Base-by-base conservation (phyloP, 2,797 vertebrate species). In the Capromys pilorides region DNA sequence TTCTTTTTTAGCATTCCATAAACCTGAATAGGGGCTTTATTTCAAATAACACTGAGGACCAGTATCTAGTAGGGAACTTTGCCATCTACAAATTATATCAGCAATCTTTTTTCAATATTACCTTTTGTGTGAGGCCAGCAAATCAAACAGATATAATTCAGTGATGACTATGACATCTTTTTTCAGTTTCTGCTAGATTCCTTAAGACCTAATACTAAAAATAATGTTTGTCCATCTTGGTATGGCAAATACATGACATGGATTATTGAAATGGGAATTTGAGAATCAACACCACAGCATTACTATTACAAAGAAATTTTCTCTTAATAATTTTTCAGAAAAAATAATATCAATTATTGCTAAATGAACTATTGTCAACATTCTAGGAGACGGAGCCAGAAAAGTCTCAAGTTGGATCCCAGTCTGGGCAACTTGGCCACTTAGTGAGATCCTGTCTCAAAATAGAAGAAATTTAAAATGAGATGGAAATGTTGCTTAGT, bases 111-210 rank as follows among this genome's bases (percentile, higher is more conserved):
- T 79, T 89, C 66, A 87, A 6, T 95, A 54, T 81, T 57, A 88
- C 13, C 79, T 93, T 92, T 8, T 75, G 75, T 41, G 80, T 94
- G 73, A 93, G 88, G 92, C 77, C 61, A 94, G 66, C 80, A 62
- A 59, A 7, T 83, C 26, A 88, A 18, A 75, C 2, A 83, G 26
- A 69, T 21, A 69, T 5, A 89, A 49, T 78, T 67, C 10, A 45
- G 62, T 54, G 69, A 85, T 85, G 6, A 0, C 80, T 93, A 84
- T 54, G 21, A 21, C 73, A n/a, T 90, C 57, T 94, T 88, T 18
- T n/a, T 79, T 96, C 28, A 75, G 26, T 75, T 94, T 89, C 71
- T 95, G 54, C 18, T 81, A 71, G 26, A 66, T 94, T 82, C 61
- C 41, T 79, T 77, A 90, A 73, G 54, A 61, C 31, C 28, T 9